Evolutionary conservation across 2,113 vertebrate species (phyloP).

Genomic region (Scytalopus superciliaris): DNA sequence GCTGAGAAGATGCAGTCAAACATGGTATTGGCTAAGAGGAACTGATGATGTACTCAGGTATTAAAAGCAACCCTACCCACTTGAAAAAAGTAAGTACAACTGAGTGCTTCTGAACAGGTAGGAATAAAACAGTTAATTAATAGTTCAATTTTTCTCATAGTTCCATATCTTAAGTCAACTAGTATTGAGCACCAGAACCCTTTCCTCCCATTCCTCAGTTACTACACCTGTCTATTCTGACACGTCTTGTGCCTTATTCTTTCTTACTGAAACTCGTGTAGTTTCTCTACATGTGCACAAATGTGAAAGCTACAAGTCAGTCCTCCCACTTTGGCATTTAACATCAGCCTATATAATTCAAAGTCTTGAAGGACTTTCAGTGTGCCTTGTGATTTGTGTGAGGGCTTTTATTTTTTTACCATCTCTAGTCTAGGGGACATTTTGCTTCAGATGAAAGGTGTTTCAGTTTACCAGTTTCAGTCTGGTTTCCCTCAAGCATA

Average conservation of each 20-base stretch:
- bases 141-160: not conserved
- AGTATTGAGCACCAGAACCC: not conserved
- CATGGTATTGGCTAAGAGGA: not conserved
- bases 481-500: not conserved
- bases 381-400: not conserved
- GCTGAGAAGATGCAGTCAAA: not conserved
- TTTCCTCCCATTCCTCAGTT: not conserved
- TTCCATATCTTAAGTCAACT: not conserved
- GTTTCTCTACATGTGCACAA: not conserved
- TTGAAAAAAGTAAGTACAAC: not conserved
- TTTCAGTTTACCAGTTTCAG: not conserved
- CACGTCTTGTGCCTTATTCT: not conserved
- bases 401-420: not conserved
- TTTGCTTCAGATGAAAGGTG: not conserved
- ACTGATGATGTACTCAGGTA: not conserved
- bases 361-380: not conserved
- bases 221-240: not conserved
- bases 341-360: not conserved
- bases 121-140: not conserved
- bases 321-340: not conserved
- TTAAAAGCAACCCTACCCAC: not conserved
- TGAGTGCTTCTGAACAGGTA: not conserved
- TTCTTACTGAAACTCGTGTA: not conserved
- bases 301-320: not conserved
- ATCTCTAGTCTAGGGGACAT: not conserved